Conservation (phyloP, 2,888 invertebrate genomes). For the Dynastes grantii region DNA sequence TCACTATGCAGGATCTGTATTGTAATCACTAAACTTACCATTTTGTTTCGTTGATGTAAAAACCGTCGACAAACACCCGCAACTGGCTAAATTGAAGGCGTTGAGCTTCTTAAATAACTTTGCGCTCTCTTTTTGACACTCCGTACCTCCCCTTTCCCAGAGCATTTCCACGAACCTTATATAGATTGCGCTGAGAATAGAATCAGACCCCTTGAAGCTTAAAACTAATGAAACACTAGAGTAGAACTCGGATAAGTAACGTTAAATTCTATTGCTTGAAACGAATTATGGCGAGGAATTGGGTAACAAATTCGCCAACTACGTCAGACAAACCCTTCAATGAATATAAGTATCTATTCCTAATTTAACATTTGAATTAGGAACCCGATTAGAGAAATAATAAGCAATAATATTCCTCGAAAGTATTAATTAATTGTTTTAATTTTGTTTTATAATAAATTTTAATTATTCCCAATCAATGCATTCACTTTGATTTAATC, state of each 20-base stretch:
- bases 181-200: slow-evolving; percentile 65
- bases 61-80: slow-evolving; percentile 66
- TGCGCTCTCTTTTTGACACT: slow-evolving; percentile 54
- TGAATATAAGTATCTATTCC: background rate
- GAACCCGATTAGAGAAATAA: no score
- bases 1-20: slow-evolving; percentile 8
- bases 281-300: slow-evolving; percentile 48
- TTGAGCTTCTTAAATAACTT: slow-evolving; percentile 66
- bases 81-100: slow-evolving; percentile 61
- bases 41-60: slow-evolving; percentile 64
- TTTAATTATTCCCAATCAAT: no score
- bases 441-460: no score
- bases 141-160: slow-evolving; percentile 55
- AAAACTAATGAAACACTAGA: slow-evolving; percentile 58
- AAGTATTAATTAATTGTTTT: background rate
- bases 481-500: no score
- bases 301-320: slow-evolving; percentile 36
- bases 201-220: slow-evolving; percentile 56
- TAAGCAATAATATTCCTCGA: background rate
- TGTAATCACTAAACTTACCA: slow-evolving; percentile 64
- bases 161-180: slow-evolving; percentile 64
- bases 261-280: slow-evolving; percentile 33
- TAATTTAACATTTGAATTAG: no score
- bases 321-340: slow-evolving; percentile 17
- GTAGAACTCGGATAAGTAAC: slow-evolving; percentile 52